Evolutionary conservation across 2,888 invertebrate species (phyloP).

Genomic region (Ethmia dodecea): DNA sequence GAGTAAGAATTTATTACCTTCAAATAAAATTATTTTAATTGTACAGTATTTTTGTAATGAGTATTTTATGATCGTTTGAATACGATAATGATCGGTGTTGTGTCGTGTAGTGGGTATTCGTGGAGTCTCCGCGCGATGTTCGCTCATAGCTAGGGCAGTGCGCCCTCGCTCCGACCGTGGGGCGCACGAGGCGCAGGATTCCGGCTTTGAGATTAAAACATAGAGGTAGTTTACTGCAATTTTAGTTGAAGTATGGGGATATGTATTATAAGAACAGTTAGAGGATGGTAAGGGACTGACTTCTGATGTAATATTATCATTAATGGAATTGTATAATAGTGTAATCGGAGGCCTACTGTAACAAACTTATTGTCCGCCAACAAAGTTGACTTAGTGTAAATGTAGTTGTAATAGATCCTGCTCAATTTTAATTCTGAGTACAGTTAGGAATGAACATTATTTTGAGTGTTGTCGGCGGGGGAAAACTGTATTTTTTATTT

Average conservation of each 20-base stretch:
- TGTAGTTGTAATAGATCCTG: slow-evolving; percentile 65
- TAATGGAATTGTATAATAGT: slow-evolving; percentile 68
- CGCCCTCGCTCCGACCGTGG: too few species aligned
- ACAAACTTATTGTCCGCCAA: slow-evolving; percentile 57
- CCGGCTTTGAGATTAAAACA: slow-evolving; percentile 64
- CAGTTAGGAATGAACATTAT: slow-evolving; percentile 52
- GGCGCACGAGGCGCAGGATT: too few species aligned
- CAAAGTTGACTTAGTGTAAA: slow-evolving; percentile 68
- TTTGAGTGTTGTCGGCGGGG: slow-evolving; percentile 40
- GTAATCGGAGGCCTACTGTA: slow-evolving; percentile 64
- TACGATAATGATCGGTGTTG: slow-evolving; percentile 34
- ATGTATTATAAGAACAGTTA: slow-evolving; percentile 67
- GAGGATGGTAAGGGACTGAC: slow-evolving; percentile 66
- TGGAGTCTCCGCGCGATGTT: not conserved
- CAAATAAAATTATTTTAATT: slow-evolving; percentile 69
- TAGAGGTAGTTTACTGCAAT: slow-evolving; percentile 66
- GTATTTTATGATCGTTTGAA: slow-evolving; percentile 62
- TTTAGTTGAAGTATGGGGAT: slow-evolving; percentile 62
- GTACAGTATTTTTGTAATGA: slow-evolving; percentile 76
- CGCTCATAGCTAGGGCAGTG: too few species aligned
- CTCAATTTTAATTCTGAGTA: slow-evolving; percentile 71
- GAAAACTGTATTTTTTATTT: slow-evolving; percentile 43
- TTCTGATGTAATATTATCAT: slow-evolving; percentile 69
- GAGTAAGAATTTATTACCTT: slow-evolving; percentile 67
- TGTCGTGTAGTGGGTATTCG: slow-evolving; percentile 22